These are phyloP conservation scores for Hyaena hyaena DNA, from an alignment of 2,113 vertebrate species.

Conservation along the genomic window DNA sequence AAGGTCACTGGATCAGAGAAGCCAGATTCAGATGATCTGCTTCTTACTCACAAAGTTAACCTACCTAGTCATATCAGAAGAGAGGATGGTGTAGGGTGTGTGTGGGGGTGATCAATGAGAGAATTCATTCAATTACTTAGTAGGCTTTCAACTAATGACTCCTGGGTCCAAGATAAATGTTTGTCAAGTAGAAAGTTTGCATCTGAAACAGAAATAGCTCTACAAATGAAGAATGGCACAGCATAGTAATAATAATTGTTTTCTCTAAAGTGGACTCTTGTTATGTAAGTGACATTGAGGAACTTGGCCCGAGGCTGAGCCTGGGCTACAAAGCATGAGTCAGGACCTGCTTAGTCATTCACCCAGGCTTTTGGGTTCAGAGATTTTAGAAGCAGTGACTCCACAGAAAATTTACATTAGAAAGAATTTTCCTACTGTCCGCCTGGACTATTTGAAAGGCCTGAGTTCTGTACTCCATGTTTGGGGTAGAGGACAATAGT, in stretches of 20 bases:
- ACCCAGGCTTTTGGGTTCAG: background rate
- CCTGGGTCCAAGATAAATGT: background rate
- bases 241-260: background rate
- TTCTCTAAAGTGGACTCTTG: background rate
- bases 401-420: background rate
- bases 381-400: background rate
- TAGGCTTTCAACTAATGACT: background rate
- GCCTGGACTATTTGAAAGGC: background rate
- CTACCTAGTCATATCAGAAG: background rate
- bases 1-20: background rate
- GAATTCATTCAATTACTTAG: background rate
- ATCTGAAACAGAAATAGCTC: background rate
- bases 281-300: conserved; percentile 9
- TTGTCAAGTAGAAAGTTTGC: background rate
- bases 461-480: background rate
- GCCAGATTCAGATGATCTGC: background rate
- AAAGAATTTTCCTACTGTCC: background rate
- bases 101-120: too few relatives aligned
- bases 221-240: background rate
- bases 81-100: background rate
- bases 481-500: background rate
- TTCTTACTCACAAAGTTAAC: background rate
- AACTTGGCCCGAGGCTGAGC: background rate
- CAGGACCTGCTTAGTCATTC: background rate
- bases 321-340: background rate